Conservation (phyloP, 1,140 invertebrate genomes). For the Chrysomallon squamiferum region DNA sequence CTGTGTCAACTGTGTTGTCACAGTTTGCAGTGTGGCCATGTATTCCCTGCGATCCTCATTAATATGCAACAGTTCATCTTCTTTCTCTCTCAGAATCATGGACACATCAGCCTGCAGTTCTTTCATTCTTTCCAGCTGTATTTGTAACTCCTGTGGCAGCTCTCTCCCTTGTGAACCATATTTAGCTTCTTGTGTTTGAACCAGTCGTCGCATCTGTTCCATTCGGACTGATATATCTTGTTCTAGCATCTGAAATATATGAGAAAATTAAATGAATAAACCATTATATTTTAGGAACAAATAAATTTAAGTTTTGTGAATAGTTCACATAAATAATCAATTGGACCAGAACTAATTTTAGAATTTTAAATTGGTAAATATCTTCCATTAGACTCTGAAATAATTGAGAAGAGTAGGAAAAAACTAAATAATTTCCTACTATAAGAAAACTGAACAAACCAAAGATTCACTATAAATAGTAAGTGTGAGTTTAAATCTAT, state of each 20-base stretch:
- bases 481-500: too few species aligned
- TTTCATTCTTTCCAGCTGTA: slow-evolving; percentile 6
- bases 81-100: slow-evolving; percentile 36
- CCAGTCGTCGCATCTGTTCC: slow-evolving; percentile 34
- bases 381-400: too few species aligned
- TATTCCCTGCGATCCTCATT: slow-evolving; percentile 40
- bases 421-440: too few species aligned
- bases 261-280: too few species aligned
- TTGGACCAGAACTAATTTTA: too few species aligned
- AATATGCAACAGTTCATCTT: slow-evolving; percentile 45
- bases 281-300: too few species aligned
- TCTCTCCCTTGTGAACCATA: slow-evolving; percentile 25
- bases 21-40: slow-evolving; percentile 25
- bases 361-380: too few species aligned
- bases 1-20: slow-evolving; percentile 41
- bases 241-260: slow-evolving; percentile 30
- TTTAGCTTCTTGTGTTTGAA: slow-evolving; percentile 37
- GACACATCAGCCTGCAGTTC: neutral
- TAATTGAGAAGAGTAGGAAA: too few species aligned
- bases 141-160: slow-evolving; percentile 27
- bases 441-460: too few species aligned
- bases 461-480: too few species aligned
- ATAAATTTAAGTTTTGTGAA: too few species aligned
- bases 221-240: slow-evolving; percentile 37
- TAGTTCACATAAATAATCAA: too few species aligned